Conservation (phyloP, 64 coral and sea anemone species). For the Exaiptasia diaphana region DNA sequence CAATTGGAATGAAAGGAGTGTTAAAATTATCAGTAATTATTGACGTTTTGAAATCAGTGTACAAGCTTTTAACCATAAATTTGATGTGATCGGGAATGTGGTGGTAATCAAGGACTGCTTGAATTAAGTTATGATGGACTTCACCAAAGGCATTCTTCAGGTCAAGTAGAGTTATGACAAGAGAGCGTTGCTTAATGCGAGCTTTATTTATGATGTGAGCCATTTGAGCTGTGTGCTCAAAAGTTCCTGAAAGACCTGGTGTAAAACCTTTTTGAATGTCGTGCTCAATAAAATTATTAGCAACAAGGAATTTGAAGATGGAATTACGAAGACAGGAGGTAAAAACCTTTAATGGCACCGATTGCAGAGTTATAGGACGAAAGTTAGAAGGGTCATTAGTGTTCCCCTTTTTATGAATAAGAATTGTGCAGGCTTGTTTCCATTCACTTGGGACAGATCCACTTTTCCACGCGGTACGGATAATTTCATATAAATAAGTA, state of each 20-base stretch:
- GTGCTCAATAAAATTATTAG: not conserved
- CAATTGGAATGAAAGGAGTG: constrained; percentile 7
- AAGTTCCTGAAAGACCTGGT: not conserved
- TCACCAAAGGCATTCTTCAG: constrained; percentile 6
- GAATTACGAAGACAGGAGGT: not conserved
- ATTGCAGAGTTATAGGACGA: not conserved
- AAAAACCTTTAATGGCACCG: not conserved
- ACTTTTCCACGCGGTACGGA: not conserved
- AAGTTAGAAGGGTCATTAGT: not conserved
- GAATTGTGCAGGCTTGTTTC: not conserved
- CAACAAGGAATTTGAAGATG: not conserved
- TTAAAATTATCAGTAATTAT: not conserved
- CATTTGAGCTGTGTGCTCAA: not conserved
- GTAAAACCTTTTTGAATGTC: not conserved
- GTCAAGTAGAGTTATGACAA: constrained; percentile 2
- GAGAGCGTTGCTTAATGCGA: not conserved
- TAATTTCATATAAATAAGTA: constrained; percentile 5
- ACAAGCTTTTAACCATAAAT: no score
- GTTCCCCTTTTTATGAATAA: not conserved
- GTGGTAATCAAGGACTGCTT: not conserved
- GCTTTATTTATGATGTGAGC: not conserved
- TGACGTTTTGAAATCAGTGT: constrained; percentile 16
- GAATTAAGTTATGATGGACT: constrained; percentile 3
- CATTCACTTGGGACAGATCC: not conserved
- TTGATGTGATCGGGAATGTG: constrained; percentile 11